Evolutionary conservation across 2,888 invertebrate genomes (phyloP).

Genomic region (Meteorus cinctellus): DNA sequence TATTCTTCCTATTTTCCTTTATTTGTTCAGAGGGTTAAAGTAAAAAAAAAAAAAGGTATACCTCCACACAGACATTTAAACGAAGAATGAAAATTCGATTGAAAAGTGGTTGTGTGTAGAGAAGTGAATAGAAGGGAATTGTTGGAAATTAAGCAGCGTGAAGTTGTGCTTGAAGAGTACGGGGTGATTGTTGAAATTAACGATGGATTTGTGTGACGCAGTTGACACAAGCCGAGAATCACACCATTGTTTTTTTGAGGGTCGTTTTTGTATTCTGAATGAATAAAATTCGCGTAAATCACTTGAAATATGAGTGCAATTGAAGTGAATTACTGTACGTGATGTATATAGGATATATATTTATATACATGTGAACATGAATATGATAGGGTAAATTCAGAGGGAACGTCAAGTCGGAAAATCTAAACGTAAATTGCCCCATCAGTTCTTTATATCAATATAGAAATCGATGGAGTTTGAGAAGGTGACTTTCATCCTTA

Average conservation of each 20-base stretch:
- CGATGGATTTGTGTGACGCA: constrained; percentile 26
- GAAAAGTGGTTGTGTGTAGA: not conserved
- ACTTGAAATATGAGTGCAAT: constrained; percentile 17
- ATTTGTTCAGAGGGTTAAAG: constrained; percentile 1
- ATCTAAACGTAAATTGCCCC: too few relatives aligned
- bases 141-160: not conserved
- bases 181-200: constrained; percentile 19
- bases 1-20: constrained; percentile 7
- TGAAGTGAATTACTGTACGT: constrained; percentile 13
- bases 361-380: not conserved
- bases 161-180: not conserved
- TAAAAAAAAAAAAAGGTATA: not conserved
- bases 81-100: constrained; percentile 33
- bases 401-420: too few relatives aligned
- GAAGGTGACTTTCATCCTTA: too few relatives aligned
- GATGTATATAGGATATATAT: constrained; percentile 5
- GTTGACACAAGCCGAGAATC: constrained; percentile 38
- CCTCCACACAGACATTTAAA: constrained; percentile 33
- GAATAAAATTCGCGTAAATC: constrained; percentile 36
- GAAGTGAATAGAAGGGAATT: not conserved
- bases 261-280: constrained; percentile 23
- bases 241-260: constrained; percentile 30
- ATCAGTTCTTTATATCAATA: too few relatives aligned
- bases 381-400: constrained; percentile 10
- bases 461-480: too few relatives aligned